Evolutionary conservation across 2,888 invertebrate genomes (phyloP).

Genomic region (Gnatocerus cornutus): DNA sequence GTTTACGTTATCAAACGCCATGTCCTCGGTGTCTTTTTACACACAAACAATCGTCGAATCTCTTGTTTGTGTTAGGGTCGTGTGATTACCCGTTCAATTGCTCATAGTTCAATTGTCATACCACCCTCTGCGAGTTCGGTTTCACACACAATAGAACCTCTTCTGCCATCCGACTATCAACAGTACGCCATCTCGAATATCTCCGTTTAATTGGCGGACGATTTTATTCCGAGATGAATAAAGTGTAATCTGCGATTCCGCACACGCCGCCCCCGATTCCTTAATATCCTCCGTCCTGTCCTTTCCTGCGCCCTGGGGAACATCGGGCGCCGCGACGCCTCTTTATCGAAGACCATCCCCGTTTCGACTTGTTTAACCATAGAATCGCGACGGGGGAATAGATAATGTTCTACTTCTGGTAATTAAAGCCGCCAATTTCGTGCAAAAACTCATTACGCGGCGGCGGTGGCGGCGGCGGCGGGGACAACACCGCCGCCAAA

Average conservation of each 20-base stretch:
- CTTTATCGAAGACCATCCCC: constrained; percentile 41
- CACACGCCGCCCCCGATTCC: constrained; percentile 51
- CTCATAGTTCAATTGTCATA: constrained; percentile 55
- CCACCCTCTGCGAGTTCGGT: constrained; percentile 51
- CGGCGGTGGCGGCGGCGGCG: constrained; percentile 3
- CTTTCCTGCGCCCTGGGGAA: constrained; percentile 43
- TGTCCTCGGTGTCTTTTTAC: constrained; percentile 43
- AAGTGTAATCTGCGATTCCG: constrained; percentile 58
- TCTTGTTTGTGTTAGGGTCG: constrained; percentile 38
- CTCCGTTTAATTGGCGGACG: constrained; percentile 34
- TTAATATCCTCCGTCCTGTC: constrained; percentile 51
- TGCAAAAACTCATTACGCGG: constrained; percentile 35
- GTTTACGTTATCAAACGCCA: constrained; percentile 39
- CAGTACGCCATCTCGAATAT: constrained; percentile 31
- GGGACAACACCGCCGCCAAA: too few relatives aligned
- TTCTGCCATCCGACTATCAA: constrained; percentile 28
- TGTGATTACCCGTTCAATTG: constrained; percentile 55
- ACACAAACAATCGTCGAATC: constrained; percentile 20
- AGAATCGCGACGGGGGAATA: constrained; percentile 55
- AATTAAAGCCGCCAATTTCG: constrained; percentile 49
- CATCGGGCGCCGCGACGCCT: constrained; percentile 24
- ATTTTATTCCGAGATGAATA: constrained; percentile 55
- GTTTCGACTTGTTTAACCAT: constrained; percentile 56
- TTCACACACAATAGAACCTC: constrained; percentile 46
- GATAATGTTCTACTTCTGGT: constrained; percentile 55